These are phyloP conservation scores for Xyliphius kryptos DNA, from an alignment of 2,113 vertebrate genomes.

Conservation along the genomic window DNA sequence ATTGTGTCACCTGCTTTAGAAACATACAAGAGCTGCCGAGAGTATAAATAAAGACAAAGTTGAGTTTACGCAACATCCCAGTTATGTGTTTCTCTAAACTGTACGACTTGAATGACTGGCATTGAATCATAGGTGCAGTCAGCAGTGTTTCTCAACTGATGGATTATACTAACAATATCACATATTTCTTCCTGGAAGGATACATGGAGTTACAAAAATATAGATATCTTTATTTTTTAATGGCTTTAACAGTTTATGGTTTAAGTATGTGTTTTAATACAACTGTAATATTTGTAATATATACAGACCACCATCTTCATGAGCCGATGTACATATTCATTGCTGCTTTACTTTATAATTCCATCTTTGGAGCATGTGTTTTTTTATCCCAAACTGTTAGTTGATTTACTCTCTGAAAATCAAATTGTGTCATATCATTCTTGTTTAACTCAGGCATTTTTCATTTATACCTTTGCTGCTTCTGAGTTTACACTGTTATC, in stretches of 20 bases:
- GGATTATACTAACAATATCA: slow-evolving; percentile 4
- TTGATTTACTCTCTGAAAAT: slow-evolving; percentile 10
- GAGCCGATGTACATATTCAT: slow-evolving; percentile 25
- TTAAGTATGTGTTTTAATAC: slow-evolving; percentile 8
- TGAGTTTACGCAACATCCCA: too few species aligned
- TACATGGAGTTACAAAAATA: slow-evolving; percentile 9
- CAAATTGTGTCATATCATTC: neutral
- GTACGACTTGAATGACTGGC: too few species aligned
- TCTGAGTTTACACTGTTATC: slow-evolving; percentile 15
- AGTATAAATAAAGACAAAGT: too few species aligned
- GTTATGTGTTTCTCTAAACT: too few species aligned
- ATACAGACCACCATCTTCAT: slow-evolving; percentile 8
- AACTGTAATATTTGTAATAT: slow-evolving; percentile 13
- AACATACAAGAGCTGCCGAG: too few species aligned
- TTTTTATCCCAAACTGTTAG: slow-evolving; percentile 16
- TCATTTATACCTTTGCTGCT: slow-evolving; percentile 1
- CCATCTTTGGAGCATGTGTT: slow-evolving; percentile 1
- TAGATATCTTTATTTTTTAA: slow-evolving; percentile 11
- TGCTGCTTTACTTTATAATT: slow-evolving; percentile 22
- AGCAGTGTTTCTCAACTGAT: neutral
- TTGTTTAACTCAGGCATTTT: slow-evolving; percentile 13
- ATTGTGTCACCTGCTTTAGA: too few species aligned
- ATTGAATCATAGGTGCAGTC: too few species aligned
- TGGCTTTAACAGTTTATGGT: neutral
- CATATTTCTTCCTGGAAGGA: slow-evolving; percentile 8